Evolutionary conservation across 2,888 invertebrate species (phyloP), one percentile per base, ranked within the genome.

Genomic region (Cylloceria caligata): DNA sequence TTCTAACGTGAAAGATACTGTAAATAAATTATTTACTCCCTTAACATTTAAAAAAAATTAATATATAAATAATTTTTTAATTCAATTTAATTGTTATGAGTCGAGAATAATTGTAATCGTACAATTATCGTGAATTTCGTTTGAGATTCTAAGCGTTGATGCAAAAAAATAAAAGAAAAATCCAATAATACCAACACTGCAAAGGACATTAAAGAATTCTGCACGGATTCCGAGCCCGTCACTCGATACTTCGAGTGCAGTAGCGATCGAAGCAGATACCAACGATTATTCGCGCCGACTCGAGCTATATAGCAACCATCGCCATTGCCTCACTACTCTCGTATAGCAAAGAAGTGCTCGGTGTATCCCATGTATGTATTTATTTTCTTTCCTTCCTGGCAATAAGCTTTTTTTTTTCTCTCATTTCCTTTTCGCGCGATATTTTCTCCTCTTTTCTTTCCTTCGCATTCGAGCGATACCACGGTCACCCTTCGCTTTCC

Each of bases 341-440:
- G 24, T 24, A 19, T 73, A 62, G 24, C 24, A 36, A 71, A 57
- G 34, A 36, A 71, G 60, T 49, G 16, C 30, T 65, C 30, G 34
- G 52, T 30, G 16, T 30, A 34, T 34, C 47, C 49, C 27, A 19
- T 55, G 2, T 16, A 57, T 74, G 73, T 27, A 52, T 19, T 71
- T 65, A 68, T 80, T 69, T 68, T 69, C 42, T 65, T 74, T 68
- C 42, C 67, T 24, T 73, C 65, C 65, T 65, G 55, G 74, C 74
- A 47, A 75, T 80, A 71, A 80, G 19, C 21, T 47, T 64, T 76
- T 67, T 72, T 34, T 62, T 42, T 55, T 47, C 30, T 6, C n/a
- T 55, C 36, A n/a, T 55, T 39, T 11, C 52, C 52, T 60, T 57
- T 65, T 34, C 73, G 27, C 55, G 27, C 67, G 49, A 57, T 80